Conservation (phyloP, 1,140 invertebrate species). For the Drosophila cardini region DNA sequence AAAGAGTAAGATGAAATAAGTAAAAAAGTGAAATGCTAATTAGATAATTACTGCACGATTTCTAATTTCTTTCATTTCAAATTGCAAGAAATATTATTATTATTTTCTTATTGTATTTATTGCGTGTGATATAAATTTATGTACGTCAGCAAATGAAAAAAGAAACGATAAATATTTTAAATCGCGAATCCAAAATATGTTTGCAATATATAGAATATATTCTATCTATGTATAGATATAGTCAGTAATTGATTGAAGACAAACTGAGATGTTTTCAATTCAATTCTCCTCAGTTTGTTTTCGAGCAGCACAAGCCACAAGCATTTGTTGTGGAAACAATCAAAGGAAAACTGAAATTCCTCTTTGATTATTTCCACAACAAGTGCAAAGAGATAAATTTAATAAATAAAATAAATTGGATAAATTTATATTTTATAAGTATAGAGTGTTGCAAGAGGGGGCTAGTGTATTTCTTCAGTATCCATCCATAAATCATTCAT, state of each 20-base stretch:
- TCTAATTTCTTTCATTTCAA: conserved; percentile 35
- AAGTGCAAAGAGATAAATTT: too few species aligned
- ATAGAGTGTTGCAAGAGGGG: conserved; percentile 31
- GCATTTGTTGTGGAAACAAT: conserved; percentile 22
- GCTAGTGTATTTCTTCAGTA: conserved; percentile 69
- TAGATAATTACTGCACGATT: conserved; percentile 33
- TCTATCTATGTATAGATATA: conserved; percentile 20
- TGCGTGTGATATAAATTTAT: conserved; percentile 83
- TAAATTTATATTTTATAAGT: conserved; percentile 34
- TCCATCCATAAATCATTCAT: conserved; percentile 74
- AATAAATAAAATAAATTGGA: neutral
- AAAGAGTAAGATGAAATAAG: neutral
- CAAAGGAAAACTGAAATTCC: conserved; percentile 1
- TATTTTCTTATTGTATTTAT: conserved; percentile 76
- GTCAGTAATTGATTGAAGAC: conserved; percentile 58
- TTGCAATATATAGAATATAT: conserved; percentile 63
- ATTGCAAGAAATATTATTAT: conserved; percentile 28
- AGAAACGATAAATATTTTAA: conserved; percentile 41
- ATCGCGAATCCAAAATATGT: conserved; percentile 50
- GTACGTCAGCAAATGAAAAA: conserved; percentile 34
- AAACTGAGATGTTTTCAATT: conserved; percentile 53
- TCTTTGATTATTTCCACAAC: conserved; percentile 9
- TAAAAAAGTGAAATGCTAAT: conserved; percentile 20
- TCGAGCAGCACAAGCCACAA: conserved; percentile 57
- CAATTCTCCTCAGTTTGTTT: conserved; percentile 60